phyloP scores from a whole-genome alignment of 92 coral and sea anemone species.

The Umimayanthus chanpuru region DNA sequence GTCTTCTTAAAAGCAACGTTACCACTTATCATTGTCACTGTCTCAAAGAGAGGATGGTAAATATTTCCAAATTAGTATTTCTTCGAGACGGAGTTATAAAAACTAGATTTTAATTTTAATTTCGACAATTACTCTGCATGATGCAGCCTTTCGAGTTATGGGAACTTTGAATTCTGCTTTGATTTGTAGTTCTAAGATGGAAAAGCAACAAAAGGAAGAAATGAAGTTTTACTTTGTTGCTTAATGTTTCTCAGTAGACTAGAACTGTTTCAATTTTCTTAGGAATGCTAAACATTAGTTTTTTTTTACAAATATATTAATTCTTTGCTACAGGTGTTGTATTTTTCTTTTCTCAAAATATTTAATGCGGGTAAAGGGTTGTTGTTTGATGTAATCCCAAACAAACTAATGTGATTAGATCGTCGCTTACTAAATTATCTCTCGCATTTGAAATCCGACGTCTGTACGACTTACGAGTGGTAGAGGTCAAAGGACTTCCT shows the following conservation, averaged over 20 bases:
- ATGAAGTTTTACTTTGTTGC: neutral
- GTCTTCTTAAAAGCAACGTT: neutral
- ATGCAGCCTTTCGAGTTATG: neutral
- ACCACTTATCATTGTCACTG: neutral
- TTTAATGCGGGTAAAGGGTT: constrained; percentile 13
- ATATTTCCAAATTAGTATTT: neutral
- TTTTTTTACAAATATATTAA: neutral
- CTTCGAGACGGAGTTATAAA: too few relatives aligned
- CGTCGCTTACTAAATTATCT: neutral
- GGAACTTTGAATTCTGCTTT: neutral
- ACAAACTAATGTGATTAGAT: constrained; percentile 22
- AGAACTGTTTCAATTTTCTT: neutral
- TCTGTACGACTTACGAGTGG: neutral
- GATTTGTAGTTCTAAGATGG: neutral
- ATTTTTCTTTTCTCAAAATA: constrained; percentile 20
- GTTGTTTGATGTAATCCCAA: constrained; percentile 38
- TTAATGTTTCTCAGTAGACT: too few relatives aligned
- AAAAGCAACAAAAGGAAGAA: neutral
- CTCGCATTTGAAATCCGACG: neutral
- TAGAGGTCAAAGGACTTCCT: neutral
- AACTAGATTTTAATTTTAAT: too few relatives aligned
- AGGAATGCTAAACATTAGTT: neutral
- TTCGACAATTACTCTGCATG: neutral
- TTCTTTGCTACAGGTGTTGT: constrained; percentile 4
- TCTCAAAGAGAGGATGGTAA: neutral